Evolutionary conservation across 2,113 vertebrate species (phyloP), one percentile per base, ranked within the genome.

Genomic region (Dermatemys mawii): DNA sequence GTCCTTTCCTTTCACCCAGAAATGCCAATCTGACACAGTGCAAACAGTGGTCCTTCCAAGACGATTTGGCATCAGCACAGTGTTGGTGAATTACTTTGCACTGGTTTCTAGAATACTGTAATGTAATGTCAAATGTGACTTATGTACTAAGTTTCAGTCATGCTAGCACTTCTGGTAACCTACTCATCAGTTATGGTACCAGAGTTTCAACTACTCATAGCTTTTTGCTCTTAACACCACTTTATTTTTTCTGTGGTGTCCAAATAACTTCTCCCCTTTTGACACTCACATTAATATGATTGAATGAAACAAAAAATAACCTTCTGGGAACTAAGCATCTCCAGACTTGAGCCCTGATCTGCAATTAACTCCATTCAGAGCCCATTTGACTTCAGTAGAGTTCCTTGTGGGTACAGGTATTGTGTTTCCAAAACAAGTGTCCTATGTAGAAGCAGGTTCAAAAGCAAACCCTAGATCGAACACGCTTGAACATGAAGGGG

Each of bases 1-100:
- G 79, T 90, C 24, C 29, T 6, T 92, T 87, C 54, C 93, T 83
- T 85, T 95, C 95, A 87, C 85, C 78, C 41, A 94, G 82, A 93
- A 78, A 78, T 94, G 85, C 84, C 93, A 92, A 84, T 95, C 81
- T 91, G 87, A 93, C 5, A 0, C 79, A 73, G 90, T 82, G 50
- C 84, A 95, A 84, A 90, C 81, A 60, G 1, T 63, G 29, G 26
- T 90, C 89, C 84, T 87, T 19, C 60, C 38, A 91, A 93, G 93
- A 91, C 76, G 3, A 50, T 26, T 95, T 96, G 93, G 70, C 79
- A 94, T 83, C 22, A 60, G 81, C 84, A 70, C 0, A 0, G 11
- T 6, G 32, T 82, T 80, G 79, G 60, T 93, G 41, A 54, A 3
- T 38, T 49, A 5, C 87, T 70, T 86, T 9, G 12, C n/a, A 26